These are phyloP conservation scores for Xanthia icteritia DNA, from an alignment of 2,888 invertebrate genomes.

Conservation along the genomic window DNA sequence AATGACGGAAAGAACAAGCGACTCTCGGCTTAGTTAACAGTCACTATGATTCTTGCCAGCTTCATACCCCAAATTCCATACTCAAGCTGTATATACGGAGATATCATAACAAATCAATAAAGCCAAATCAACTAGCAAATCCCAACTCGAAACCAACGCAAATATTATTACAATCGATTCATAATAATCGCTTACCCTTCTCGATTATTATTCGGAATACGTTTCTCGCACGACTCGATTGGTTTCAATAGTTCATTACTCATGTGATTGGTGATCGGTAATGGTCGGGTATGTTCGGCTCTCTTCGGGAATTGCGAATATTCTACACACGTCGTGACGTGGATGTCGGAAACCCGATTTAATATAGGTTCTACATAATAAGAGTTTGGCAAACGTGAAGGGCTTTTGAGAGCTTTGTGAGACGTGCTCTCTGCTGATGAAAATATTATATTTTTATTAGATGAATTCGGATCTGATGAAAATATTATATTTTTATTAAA, in stretches of 20 bases:
- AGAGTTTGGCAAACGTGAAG: slow-evolving; percentile 21
- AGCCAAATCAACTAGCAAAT: slow-evolving; percentile 40
- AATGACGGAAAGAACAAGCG: background rate
- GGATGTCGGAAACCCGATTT: slow-evolving; percentile 50
- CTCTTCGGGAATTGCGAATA: slow-evolving; percentile 35
- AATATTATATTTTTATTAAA: slow-evolving; percentile 15
- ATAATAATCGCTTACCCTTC: slow-evolving; percentile 55
- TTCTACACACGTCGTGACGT: slow-evolving; percentile 51
- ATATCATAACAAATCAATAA: slow-evolving; percentile 25
- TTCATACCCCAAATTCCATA: background rate
- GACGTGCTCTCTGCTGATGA: slow-evolving; percentile 20
- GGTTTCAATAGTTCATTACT: slow-evolving; percentile 72
- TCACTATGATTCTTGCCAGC: background rate
- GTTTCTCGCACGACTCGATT: slow-evolving; percentile 63
- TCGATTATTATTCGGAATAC: slow-evolving; percentile 62
- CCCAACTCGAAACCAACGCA: slow-evolving; percentile 32
- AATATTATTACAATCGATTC: slow-evolving; percentile 59
- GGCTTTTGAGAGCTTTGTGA: slow-evolving; percentile 20
- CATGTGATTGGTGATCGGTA: slow-evolving; percentile 64
- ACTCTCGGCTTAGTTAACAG: background rate
- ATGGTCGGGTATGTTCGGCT: slow-evolving; percentile 58
- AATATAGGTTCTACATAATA: slow-evolving; percentile 51
- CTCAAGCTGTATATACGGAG: background rate
- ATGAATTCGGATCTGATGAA: slow-evolving; percentile 4
- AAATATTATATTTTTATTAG: slow-evolving; percentile 16